Base-by-base conservation (phyloP, 1,140 invertebrate genomes). In the Anadara kagoshimensis region DNA sequence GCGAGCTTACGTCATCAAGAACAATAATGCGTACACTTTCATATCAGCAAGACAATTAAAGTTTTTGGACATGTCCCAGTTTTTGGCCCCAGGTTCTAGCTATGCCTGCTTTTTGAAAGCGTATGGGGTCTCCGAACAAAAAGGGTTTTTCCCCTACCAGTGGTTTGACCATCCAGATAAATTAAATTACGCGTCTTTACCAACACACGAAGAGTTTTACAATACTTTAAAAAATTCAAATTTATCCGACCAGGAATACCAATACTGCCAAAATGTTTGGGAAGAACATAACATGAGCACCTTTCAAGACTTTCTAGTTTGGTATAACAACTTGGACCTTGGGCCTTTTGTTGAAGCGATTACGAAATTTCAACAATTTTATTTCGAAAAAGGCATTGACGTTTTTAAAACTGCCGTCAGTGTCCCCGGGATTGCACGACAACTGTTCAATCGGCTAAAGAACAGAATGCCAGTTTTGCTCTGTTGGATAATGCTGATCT, bases 51-150 rank as follows among this genome's bases (percentile, higher is more conserved):
- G 2, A n/a, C 26, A 24, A n/a, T 51, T 62, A 24, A 53, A 20
- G 44, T 72, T 71, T 47, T 24, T 72, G 12, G 76, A 78, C 47
- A 73, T 76, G 10, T 54, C 62, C 4, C 51, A 69, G 20, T 82
- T 62, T 51, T 41, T 80, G 14, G 71, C 80, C 16, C 78, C 82
- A 1, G 76, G 76, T 44, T 59, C 63, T 5, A 36, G 16, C 1
- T 80, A 78, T 22, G 24, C 53, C 12, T 24, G 67, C 20, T 82
- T 78, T 64, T 45, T 80, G 7, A 78, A 73, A 24, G 76, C 82
- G 0, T 81, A 69, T 49, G 63, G 70, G 0, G 70, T 78, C 5
- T 16, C 12, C 24, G 73, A 74, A 66, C 18, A 64, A 29, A 79
- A 84, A 47, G 73, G 76, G 0, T 70, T 72, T 53, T 82, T 80